These are phyloP conservation scores for Clusia tigrina DNA, from an alignment of 2,888 invertebrate genomes.

Conservation along the genomic window DNA sequence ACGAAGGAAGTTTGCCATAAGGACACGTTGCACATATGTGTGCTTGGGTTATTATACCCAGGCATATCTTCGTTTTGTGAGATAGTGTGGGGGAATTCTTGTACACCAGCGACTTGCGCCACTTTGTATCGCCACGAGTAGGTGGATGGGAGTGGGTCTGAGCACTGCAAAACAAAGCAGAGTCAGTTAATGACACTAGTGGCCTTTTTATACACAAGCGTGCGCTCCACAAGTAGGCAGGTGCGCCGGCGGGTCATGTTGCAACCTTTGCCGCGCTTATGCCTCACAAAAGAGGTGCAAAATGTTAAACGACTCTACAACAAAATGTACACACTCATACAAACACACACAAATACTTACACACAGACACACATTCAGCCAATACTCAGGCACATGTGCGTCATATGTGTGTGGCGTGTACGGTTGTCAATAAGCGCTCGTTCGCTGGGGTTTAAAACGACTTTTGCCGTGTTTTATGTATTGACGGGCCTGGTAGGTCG, in stretches of 20 bases:
- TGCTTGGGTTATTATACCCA: too few relatives aligned
- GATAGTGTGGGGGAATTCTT: too few relatives aligned
- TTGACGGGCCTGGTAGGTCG: too few relatives aligned
- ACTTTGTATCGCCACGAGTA: neutral
- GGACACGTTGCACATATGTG: too few relatives aligned
- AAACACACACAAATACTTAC: neutral
- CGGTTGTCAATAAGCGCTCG: neutral
- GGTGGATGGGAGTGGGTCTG: neutral
- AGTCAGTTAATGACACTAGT: constrained; percentile 15
- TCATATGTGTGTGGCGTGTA: too few relatives aligned
- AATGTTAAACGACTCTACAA: neutral
- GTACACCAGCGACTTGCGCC: constrained; percentile 10
- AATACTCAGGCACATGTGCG: too few relatives aligned
- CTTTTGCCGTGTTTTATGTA: too few relatives aligned
- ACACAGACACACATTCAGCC: neutral
- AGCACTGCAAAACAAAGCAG: neutral
- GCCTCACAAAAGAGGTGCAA: neutral
- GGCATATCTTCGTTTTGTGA: too few relatives aligned
- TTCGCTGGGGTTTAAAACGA: neutral
- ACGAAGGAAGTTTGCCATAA: too few relatives aligned
- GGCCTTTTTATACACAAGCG: neutral
- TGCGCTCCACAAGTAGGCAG: neutral
- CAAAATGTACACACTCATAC: neutral
- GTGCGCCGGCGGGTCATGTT: too few relatives aligned
- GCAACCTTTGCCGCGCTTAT: too few relatives aligned